Conservation (phyloP, 2,888 invertebrate species). For the Dynastes grantii region DNA sequence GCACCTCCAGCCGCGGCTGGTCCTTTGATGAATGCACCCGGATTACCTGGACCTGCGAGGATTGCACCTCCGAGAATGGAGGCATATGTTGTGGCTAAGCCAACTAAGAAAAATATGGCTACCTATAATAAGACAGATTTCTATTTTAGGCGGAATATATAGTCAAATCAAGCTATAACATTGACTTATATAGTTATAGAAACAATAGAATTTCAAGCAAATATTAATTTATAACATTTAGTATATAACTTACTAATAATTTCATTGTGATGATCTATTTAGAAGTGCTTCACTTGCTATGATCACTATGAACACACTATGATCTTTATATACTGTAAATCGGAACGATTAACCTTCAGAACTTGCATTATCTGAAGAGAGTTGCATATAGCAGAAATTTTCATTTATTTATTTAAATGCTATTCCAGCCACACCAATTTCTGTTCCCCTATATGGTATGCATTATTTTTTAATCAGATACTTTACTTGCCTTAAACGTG, state of each 20-base stretch:
- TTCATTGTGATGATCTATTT: constrained; percentile 46
- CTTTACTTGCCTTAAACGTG: not conserved
- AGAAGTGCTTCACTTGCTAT: constrained; percentile 37
- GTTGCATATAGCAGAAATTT: constrained; percentile 42
- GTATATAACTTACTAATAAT: constrained; percentile 29
- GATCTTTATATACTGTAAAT: constrained; percentile 47
- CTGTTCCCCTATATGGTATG: not conserved
- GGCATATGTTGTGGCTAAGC: constrained; percentile 42
- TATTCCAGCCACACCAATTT: constrained; percentile 50
- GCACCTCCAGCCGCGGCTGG: constrained; percentile 51
- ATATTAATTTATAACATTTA: not conserved
- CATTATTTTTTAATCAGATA: constrained; percentile 1
- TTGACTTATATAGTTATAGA: too few species aligned
- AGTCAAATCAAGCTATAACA: not conserved
- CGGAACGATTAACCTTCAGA: constrained; percentile 48
- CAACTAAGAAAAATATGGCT: constrained; percentile 40
- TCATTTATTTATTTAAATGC: constrained; percentile 54
- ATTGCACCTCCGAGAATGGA: constrained; percentile 34
- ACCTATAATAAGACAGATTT: constrained; percentile 27
- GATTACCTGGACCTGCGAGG: constrained; percentile 48
- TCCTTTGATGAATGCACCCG: constrained; percentile 47
- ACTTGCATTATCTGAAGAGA: constrained; percentile 43
- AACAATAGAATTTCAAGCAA: not conserved
- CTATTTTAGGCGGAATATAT: not conserved
- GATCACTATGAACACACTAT: constrained; percentile 45